A percentile compares a stretch with the other conserved stretches of the same genome.
phyloP scores from a whole-genome alignment of 1,140 invertebrate species.

The Heliothis subflexa region DNA sequence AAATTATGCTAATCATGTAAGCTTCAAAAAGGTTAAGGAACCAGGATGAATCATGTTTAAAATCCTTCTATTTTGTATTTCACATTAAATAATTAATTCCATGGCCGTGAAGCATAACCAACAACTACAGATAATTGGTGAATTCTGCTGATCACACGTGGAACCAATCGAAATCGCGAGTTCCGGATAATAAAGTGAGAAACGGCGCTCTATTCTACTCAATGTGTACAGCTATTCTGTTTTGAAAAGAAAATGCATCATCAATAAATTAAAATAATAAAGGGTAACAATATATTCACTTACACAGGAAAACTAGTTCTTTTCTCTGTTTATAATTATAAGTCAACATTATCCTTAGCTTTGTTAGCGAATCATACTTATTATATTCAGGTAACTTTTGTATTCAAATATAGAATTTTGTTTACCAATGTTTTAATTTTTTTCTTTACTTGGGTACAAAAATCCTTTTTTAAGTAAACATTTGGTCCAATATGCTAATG shows the following conservation, averaged over 20 bases:
- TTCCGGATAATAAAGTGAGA: conserved; percentile 66
- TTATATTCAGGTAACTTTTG: too few relatives aligned
- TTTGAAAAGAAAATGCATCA: conserved; percentile 64
- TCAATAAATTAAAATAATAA: conserved; percentile 1
- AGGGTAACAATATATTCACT: not conserved
- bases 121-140: conserved; percentile 68
- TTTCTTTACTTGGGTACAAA: not conserved
- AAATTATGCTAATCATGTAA: not conserved
- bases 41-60: not conserved
- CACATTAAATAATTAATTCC: conserved; percentile 43
- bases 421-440: not conserved
- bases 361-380: not conserved
- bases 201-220: conserved; percentile 69
- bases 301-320: not conserved
- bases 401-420: not conserved
- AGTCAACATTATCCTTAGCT: not conserved
- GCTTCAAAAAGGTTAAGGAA: conserved; percentile 17
- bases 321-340: not conserved
- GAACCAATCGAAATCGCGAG: conserved; percentile 72
- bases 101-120: conserved; percentile 75
- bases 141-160: conserved; percentile 71
- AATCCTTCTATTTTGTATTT: conserved; percentile 26
- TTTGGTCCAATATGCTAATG: conserved; percentile 44
- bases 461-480: conserved; percentile 14
- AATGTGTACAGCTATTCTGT: conserved; percentile 22